These are phyloP conservation scores for Leptura quadrifasciata DNA, from an alignment of 2,888 invertebrate species.

Conservation along the genomic window DNA sequence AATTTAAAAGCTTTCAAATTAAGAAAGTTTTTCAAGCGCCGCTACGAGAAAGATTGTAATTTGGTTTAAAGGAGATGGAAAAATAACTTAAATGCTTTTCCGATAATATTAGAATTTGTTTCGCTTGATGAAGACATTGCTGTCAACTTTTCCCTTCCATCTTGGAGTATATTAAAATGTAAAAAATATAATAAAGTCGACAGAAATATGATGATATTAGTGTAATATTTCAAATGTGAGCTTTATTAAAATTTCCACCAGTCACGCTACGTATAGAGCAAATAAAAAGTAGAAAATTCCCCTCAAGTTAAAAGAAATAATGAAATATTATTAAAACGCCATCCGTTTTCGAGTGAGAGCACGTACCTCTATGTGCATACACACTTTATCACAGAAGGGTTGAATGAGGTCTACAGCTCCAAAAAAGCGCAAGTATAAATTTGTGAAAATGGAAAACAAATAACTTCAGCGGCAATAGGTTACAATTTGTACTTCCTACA, in stretches of 20 bases:
- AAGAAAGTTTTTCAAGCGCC: slow-evolving; percentile 29
- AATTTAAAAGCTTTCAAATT: slow-evolving; percentile 44
- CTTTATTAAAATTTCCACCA: slow-evolving; percentile 15
- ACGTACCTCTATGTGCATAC: background rate
- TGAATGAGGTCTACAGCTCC: no score
- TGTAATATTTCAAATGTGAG: slow-evolving; percentile 33
- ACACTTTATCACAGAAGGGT: background rate
- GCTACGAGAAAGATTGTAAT: slow-evolving; percentile 21
- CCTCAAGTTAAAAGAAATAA: slow-evolving; percentile 1
- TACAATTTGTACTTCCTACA: no score
- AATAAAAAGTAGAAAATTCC: background rate
- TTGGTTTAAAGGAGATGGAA: slow-evolving; percentile 31
- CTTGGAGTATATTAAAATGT: slow-evolving; percentile 27
- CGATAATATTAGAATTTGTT: slow-evolving; percentile 31
- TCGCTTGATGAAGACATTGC: slow-evolving; percentile 24
- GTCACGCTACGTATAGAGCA: background rate
- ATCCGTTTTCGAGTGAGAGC: background rate
- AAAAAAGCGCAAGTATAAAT: no score
- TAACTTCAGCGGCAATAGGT: no score
- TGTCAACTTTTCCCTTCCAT: background rate
- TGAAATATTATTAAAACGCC: background rate
- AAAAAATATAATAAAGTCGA: slow-evolving; percentile 13
- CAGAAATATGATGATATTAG: slow-evolving; percentile 10
- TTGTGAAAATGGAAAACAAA: no score
- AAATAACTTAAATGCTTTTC: slow-evolving; percentile 35